Percentiles rank a stretch among this genome's conserved stretches.
phyloP scores from a whole-genome alignment of 1,140 invertebrate genomes.

The Microplitis mediator region DNA sequence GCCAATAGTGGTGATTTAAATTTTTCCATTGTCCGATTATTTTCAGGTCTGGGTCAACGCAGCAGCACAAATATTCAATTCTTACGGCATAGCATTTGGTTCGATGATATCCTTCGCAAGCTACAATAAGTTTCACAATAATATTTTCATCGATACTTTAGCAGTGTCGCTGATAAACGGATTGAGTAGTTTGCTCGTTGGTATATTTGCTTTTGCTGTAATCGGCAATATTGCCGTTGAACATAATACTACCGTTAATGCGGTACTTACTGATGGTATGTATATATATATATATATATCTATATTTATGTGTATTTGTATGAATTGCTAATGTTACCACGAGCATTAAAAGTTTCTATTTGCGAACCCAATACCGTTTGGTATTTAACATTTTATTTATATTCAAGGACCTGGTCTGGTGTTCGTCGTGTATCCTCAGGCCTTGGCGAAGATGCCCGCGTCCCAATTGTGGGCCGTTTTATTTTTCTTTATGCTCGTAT shows the following conservation, averaged over 20 bases:
- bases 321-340: not conserved
- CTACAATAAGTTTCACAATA: constrained; percentile 92
- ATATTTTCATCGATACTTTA: constrained; percentile 83
- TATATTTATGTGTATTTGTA: not conserved
- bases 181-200: constrained; percentile 81
- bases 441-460: constrained; percentile 85
- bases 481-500: constrained; percentile 90
- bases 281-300: constrained; percentile 23
- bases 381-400: constrained; percentile 35
- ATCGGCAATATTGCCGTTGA: constrained; percentile 85
- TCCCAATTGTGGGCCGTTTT: constrained; percentile 84
- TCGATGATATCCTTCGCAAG: constrained; percentile 95
- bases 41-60: constrained; percentile 87
- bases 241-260: constrained; percentile 76
- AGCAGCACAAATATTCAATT: constrained; percentile 91
- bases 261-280: constrained; percentile 84
- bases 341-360: not conserved
- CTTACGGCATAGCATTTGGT: constrained; percentile 88
- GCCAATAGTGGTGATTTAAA: not conserved
- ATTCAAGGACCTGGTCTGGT: constrained; percentile 82
- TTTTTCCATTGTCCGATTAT: constrained; percentile 11
- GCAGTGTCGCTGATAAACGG: constrained; percentile 83
- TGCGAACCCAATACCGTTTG: not conserved
- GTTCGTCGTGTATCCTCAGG: constrained; percentile 90
- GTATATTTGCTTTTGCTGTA: constrained; percentile 86